Conservation (phyloP, 2,888 invertebrate species). For the Alloplasta piceator region DNA sequence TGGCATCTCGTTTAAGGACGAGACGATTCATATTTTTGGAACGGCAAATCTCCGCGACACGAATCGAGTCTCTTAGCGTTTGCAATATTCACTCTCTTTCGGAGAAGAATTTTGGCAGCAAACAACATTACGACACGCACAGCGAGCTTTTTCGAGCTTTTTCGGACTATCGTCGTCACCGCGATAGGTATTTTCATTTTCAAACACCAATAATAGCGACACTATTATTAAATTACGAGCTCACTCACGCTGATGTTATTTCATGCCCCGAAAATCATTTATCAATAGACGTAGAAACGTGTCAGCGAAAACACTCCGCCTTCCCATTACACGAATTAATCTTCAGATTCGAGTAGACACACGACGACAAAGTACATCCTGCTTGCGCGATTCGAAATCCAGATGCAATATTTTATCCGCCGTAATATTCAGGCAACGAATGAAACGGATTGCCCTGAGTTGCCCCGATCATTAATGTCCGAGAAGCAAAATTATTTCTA, state of each 20-base stretch:
- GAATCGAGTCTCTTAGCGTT: slow-evolving; percentile 31
- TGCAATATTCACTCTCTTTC: slow-evolving; percentile 4
- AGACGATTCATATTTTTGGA: slow-evolving; percentile 53
- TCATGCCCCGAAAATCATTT: background rate
- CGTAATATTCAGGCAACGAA: no score
- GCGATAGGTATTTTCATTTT: slow-evolving; percentile 26
- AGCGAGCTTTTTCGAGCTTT: slow-evolving; percentile 6
- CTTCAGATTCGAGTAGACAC: slow-evolving; percentile 9
- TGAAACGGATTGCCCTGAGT: no score
- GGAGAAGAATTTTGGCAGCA: slow-evolving; percentile 48
- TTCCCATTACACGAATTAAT: background rate
- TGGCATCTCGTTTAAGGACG: slow-evolving; percentile 33
- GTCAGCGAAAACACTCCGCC: slow-evolving; percentile 3
- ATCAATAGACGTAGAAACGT: slow-evolving; percentile 15
- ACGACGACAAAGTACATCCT: slow-evolving; percentile 13
- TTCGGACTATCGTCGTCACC: slow-evolving; percentile 35
- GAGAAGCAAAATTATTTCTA: no score
- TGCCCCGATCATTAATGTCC: no score
- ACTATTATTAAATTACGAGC: slow-evolving; percentile 14
- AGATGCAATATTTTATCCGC: no score
- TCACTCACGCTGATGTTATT: slow-evolving; percentile 4
- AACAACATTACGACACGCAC: slow-evolving; percentile 10
- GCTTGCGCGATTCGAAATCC: background rate
- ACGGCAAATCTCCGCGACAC: slow-evolving; percentile 39
- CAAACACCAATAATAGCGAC: slow-evolving; percentile 1